Conservation (phyloP, 2,888 invertebrate genomes). For the Tetropium fuscum region DNA sequence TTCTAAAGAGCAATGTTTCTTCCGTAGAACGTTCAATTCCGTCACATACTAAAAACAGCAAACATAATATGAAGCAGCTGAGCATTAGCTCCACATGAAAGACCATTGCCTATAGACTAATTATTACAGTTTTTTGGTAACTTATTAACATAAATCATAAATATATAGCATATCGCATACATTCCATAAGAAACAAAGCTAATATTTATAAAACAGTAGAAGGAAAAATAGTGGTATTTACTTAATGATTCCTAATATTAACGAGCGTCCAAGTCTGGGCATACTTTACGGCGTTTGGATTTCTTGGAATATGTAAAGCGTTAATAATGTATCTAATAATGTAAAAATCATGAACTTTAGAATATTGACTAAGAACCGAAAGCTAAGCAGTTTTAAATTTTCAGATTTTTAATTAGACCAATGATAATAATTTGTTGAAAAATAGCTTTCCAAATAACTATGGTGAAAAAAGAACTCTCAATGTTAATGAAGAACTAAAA, state of each 20-base stretch:
- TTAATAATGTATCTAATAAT: background rate
- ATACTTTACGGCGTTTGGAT: no score
- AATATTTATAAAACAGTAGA: conserved; percentile 13
- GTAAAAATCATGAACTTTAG: background rate
- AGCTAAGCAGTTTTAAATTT: no score
- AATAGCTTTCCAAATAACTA: no score
- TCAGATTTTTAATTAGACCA: no score
- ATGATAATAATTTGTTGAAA: no score
- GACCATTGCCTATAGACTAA: background rate
- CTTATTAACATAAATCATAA: background rate
- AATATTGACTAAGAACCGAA: no score
- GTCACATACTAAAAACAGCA: background rate
- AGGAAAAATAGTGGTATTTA: background rate
- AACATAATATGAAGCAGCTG: background rate
- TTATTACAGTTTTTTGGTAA: background rate
- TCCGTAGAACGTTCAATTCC: background rate
- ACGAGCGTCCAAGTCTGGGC: no score
- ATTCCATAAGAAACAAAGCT: conserved; percentile 3
- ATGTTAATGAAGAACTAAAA: no score
- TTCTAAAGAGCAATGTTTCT: background rate
- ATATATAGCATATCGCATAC: conserved; percentile 7
- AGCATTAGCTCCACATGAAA: background rate
- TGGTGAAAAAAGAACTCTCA: no score
- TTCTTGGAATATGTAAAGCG: no score
- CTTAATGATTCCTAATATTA: background rate